Evolutionary conservation across 2,797 vertebrate genomes (phyloP), one percentile per base, ranked within the genome.

Genomic region (Cossypha niveicapilla): DNA sequence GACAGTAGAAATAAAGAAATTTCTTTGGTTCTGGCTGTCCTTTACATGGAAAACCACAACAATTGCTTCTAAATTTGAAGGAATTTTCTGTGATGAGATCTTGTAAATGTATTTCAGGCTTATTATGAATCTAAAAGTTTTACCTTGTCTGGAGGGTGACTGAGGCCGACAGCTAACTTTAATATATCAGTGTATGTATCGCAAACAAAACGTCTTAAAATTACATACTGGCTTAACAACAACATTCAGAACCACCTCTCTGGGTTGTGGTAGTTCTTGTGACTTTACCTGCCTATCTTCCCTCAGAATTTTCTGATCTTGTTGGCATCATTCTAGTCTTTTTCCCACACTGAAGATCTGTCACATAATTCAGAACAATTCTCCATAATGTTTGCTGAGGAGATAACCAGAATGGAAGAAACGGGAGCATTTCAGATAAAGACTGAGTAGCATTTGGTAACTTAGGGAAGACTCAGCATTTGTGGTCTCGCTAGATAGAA

Each of bases 91-190:
- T 94, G 88, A 53, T 74, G 82, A 44, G 58, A 67, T 62, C 91
- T 90, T 76, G 34, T 79, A 95, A 94, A 92, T 73, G 62, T 42
- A 78, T 97, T 96, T 95, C 70, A 86, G 58, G 45, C 58, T 93
- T 93, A 48, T 95, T 96, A 62, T 54, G 57, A 87, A 75, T 94
- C 65, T 91, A 90, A 87, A 95, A 86, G 73, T 93, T 95, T 94
- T 96, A 57, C 74, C 37, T 86, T 87, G 54, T 75, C 41, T n/a
- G 16, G 51, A 15, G 91, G 83, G 80, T 95, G 89, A 81, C 51
- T 80, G 80, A 93, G 81, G 32, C n/a, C 25, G 71, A 6, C 82
- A 70, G 41, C 35, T 91, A 56, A n/a, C 34, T 76, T 44, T 70
- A 56, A 34, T 50, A 75, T 67, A 35, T 76, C 28, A 34, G 39